These are phyloP conservation scores for Idaea straminata DNA, from an alignment of 2,888 invertebrate species.

Conservation along the genomic window DNA sequence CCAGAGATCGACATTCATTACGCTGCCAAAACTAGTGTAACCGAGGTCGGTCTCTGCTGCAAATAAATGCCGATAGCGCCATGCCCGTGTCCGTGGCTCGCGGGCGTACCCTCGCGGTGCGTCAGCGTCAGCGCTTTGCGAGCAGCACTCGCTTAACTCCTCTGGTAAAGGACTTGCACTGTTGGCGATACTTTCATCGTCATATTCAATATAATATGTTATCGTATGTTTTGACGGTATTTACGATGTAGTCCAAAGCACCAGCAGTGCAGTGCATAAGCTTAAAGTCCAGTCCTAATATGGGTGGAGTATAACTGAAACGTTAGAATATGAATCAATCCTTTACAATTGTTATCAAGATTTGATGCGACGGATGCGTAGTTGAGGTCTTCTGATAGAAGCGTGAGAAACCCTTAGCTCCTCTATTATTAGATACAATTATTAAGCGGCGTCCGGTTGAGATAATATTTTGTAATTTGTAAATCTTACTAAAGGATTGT, in stretches of 20 bases:
- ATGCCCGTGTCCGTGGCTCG: slow-evolving; percentile 60
- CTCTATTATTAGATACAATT: slow-evolving; percentile 17
- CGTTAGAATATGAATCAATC: neutral
- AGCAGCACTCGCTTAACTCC: slow-evolving; percentile 74
- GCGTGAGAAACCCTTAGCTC: slow-evolving; percentile 22
- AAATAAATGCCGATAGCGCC: slow-evolving; percentile 51
- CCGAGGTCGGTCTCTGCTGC: slow-evolving; percentile 57
- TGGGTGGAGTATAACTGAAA: neutral
- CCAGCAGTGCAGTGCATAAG: slow-evolving; percentile 19
- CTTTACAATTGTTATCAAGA: neutral
- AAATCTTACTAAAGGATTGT: neutral
- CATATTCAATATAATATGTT: neutral
- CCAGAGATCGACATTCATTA: slow-evolving; percentile 54
- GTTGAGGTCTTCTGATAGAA: slow-evolving; percentile 21
- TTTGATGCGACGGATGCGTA: slow-evolving; percentile 75
- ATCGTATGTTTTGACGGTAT: neutral
- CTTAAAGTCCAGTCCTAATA: slow-evolving; percentile 5
- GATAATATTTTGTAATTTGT: slow-evolving; percentile 15
- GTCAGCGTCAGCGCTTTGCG: slow-evolving; percentile 67
- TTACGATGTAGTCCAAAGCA: slow-evolving; percentile 5
- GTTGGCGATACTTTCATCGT: slow-evolving; percentile 46
- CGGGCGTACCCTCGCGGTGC: slow-evolving; percentile 51
- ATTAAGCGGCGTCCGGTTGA: slow-evolving; percentile 74
- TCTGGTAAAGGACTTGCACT: slow-evolving; percentile 62
- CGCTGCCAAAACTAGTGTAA: neutral